phyloP scores from a whole-genome alignment of 1,140 invertebrate genomes.

The Colletes latitarsis region DNA sequence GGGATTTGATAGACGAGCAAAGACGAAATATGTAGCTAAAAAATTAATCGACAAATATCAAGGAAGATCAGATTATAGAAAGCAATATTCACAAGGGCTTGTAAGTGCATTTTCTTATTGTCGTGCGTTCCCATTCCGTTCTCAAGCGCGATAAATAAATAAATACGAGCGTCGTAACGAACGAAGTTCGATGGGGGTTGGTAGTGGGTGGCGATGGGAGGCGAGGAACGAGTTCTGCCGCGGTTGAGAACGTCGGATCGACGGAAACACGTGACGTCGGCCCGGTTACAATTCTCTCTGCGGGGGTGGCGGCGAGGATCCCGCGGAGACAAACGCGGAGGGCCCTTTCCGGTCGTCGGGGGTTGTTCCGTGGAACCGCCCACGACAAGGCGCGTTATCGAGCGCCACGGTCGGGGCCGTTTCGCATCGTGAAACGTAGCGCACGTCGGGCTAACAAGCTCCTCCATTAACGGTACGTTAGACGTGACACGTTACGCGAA shows the following conservation, averaged over 20 bases:
- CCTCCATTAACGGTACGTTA: slow-evolving; percentile 78
- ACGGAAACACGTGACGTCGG: slow-evolving; percentile 30
- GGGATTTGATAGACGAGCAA: too few relatives aligned
- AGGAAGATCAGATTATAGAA: too few relatives aligned
- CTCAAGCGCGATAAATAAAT: too few relatives aligned
- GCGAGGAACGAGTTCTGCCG: background rate
- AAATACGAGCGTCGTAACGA: too few relatives aligned
- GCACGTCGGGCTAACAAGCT: slow-evolving; percentile 72
- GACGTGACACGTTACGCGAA: slow-evolving; percentile 75
- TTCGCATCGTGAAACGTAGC: slow-evolving; percentile 62
- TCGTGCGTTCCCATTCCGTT: too few relatives aligned
- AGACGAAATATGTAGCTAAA: too few relatives aligned
- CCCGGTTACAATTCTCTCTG: slow-evolving; percentile 32
- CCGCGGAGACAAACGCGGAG: slow-evolving; percentile 51
- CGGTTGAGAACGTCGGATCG: slow-evolving; percentile 36
- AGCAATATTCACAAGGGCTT: too few relatives aligned
- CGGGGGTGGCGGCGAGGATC: slow-evolving; percentile 32
- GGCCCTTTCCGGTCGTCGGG: slow-evolving; percentile 43
- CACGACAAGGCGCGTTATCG: slow-evolving; percentile 65
- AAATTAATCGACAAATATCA: too few relatives aligned
- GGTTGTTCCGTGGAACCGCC: slow-evolving; percentile 58
- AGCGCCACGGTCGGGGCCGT: slow-evolving; percentile 36
- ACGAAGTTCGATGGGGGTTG: too few relatives aligned
- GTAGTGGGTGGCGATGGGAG: background rate
- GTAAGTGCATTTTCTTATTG: too few relatives aligned